Percentiles rank a stretch among this genome's conserved stretches.
These are phyloP conservation scores for Spicauda simplicius DNA, from an alignment of 2,888 invertebrate genomes.

Conservation along the genomic window DNA sequence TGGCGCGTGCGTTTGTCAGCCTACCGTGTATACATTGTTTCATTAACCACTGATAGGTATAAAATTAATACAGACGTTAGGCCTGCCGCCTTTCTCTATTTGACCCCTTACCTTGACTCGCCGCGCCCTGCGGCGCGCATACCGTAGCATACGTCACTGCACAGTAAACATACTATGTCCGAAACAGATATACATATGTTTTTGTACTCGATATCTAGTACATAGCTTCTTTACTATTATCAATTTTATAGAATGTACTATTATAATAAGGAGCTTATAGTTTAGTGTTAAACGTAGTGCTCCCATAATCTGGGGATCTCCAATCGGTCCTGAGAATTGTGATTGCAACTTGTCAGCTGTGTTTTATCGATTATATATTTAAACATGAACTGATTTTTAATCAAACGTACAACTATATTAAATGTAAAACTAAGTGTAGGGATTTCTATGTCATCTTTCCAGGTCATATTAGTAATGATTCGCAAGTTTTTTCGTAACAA, in stretches of 20 bases:
- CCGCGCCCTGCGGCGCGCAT: constrained; percentile 75
- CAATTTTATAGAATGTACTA: no score
- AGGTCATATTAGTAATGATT: no score
- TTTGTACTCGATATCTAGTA: not conserved
- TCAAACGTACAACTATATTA: no score
- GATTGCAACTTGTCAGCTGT: no score
- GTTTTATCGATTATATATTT: no score
- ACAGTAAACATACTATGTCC: constrained; percentile 27
- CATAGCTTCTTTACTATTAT: not conserved
- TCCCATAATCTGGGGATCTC: no score
- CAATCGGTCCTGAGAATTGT: no score
- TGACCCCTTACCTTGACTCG: constrained; percentile 82
- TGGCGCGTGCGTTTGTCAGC: constrained; percentile 33
- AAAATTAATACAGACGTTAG: constrained; percentile 67
- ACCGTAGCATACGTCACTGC: constrained; percentile 68
- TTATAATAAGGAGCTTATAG: not conserved
- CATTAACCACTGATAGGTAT: constrained; percentile 43
- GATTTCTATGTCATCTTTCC: no score
- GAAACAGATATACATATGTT: constrained; percentile 12
- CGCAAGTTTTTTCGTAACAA: no score
- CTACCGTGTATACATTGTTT: constrained; percentile 36
- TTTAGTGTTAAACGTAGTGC: not conserved
- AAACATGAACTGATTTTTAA: no score
- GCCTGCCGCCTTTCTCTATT: constrained; percentile 67
- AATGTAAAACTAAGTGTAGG: no score